phyloP scores from a whole-genome alignment of 2,113 vertebrate genomes.

The Aramus guarauna region DNA sequence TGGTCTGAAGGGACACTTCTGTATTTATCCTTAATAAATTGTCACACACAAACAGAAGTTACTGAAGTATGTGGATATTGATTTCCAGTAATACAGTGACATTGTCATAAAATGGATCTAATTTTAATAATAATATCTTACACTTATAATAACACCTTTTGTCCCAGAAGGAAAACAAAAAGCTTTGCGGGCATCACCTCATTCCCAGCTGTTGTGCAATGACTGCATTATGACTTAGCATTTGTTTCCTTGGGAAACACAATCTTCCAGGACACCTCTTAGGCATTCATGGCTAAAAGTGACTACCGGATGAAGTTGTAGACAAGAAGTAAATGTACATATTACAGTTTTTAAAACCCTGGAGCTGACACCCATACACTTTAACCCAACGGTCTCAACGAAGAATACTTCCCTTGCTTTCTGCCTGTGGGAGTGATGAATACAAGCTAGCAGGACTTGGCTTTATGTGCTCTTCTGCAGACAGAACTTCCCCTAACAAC shows the following conservation, averaged over 20 bases:
- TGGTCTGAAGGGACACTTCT: neutral
- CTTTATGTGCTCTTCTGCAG: neutral
- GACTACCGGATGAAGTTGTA: neutral
- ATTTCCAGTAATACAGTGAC: constrained; percentile 16
- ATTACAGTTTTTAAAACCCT: neutral
- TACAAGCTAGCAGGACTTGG: neutral
- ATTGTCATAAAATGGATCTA: neutral
- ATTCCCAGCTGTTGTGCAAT: neutral
- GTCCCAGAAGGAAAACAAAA: neutral
- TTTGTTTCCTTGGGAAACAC: neutral
- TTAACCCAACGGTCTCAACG: neutral
- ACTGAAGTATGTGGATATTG: constrained; percentile 7
- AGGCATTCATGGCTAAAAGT: neutral
- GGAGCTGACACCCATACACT: neutral
- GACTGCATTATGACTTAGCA: neutral
- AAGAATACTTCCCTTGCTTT: neutral
- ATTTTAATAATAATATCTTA: constrained; percentile 16
- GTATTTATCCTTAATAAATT: constrained; percentile 19
- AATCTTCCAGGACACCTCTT: neutral
- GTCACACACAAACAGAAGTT: constrained; percentile 9
- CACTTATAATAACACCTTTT: neutral
- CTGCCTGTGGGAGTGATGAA: neutral
- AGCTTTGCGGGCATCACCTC: neutral
- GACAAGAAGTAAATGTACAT: neutral
- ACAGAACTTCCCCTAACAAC: constrained; percentile 1